These are phyloP conservation scores for Alca torda DNA, from an alignment of 2,797 vertebrate species.

Conservation along the genomic window DNA sequence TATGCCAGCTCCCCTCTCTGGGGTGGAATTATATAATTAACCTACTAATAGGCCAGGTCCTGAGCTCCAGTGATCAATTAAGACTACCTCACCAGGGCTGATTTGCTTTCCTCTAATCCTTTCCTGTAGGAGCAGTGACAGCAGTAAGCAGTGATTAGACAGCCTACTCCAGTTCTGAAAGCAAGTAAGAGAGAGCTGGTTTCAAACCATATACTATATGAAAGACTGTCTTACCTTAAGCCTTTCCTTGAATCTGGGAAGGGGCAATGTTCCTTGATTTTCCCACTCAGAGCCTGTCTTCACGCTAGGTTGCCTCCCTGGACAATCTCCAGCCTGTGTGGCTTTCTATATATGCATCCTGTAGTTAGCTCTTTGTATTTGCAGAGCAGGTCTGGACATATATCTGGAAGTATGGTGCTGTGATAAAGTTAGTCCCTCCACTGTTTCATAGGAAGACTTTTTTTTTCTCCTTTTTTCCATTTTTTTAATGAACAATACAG, in stretches of 20 bases:
- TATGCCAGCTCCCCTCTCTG: neutral
- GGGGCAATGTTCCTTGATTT: neutral
- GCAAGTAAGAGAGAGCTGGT: neutral
- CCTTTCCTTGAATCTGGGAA: neutral
- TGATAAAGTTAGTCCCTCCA: neutral
- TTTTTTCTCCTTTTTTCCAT: neutral
- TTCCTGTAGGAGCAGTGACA: neutral
- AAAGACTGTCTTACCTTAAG: neutral
- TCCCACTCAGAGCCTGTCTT: neutral
- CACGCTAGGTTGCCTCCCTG: neutral
- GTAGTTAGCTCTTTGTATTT: neutral
- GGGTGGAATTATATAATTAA: neutral
- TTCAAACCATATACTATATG: neutral
- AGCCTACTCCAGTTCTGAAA: neutral
- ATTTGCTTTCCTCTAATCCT: neutral
- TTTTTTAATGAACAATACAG: neutral
- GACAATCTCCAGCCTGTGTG: neutral
- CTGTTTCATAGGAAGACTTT: neutral
- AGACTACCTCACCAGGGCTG: neutral
- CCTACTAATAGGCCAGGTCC: neutral
- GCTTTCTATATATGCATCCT: fast-evolving
- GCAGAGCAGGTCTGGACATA: neutral
- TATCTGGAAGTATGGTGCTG: neutral
- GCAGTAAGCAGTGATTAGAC: neutral
- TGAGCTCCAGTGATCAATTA: neutral